A percentile compares a stretch with the other conserved stretches of the same genome.
Conservation (phyloP, 2,113 vertebrate genomes). For the Grantiella picta region DNA sequence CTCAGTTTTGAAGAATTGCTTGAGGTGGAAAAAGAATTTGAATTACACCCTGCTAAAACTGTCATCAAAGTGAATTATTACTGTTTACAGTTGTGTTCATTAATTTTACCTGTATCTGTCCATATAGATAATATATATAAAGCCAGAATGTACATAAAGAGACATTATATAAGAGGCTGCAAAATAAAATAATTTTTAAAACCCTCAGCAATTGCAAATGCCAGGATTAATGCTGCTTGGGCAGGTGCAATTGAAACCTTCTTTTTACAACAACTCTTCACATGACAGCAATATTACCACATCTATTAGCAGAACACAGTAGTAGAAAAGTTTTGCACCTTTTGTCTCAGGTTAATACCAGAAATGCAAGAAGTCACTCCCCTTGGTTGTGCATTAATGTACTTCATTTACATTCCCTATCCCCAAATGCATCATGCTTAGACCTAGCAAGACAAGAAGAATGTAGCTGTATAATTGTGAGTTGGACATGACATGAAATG, state of each 20-base stretch:
- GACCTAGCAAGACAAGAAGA: not conserved
- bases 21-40: slow-evolving; percentile 32
- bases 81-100: slow-evolving; percentile 37
- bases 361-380: not conserved
- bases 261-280: not conserved
- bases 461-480: not conserved
- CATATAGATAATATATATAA: not conserved
- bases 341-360: not conserved
- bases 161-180: not conserved
- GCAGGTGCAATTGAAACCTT: not conserved
- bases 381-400: not conserved
- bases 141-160: not conserved
- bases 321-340: not conserved
- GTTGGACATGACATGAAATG: not conserved
- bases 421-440: not conserved
- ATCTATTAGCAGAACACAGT: not conserved
- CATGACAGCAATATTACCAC: not conserved
- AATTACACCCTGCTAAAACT: slow-evolving; percentile 45
- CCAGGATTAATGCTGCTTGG: not conserved
- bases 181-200: not conserved
- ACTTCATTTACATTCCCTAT: not conserved
- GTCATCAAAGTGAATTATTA: slow-evolving; percentile 51
- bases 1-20: slow-evolving; percentile 25
- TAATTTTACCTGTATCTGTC: slow-evolving; percentile 22
- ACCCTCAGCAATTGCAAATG: not conserved